Percentiles rank a stretch among this genome's conserved stretches.
Evolutionary conservation across 2,888 invertebrate genomes (phyloP).

Genomic region (Brenthis ino): DNA sequence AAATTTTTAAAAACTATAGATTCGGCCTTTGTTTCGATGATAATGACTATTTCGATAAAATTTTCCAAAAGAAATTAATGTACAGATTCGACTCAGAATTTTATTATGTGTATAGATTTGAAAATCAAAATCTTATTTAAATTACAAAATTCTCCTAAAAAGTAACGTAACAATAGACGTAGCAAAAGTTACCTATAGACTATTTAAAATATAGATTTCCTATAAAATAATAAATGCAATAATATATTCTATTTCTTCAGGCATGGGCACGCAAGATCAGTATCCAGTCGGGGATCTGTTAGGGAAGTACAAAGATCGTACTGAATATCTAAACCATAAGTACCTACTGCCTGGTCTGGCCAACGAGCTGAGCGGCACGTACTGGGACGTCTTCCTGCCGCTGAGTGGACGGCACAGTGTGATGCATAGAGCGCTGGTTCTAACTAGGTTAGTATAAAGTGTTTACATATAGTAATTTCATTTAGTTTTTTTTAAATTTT

Average conservation of each 20-base stretch:
- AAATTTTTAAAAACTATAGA: too few relatives aligned
- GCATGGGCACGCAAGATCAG: slow-evolving; percentile 92
- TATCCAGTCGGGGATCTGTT: slow-evolving; percentile 95
- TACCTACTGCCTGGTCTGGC: slow-evolving; percentile 86
- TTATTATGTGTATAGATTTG: too few relatives aligned
- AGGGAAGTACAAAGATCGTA: slow-evolving; percentile 90
- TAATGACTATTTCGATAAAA: too few relatives aligned
- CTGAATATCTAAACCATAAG: slow-evolving; percentile 85
- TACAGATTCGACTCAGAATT: too few relatives aligned
- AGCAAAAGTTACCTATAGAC: too few relatives aligned
- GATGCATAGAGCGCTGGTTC: slow-evolving; percentile 89
- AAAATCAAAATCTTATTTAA: too few relatives aligned
- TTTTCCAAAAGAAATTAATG: too few relatives aligned
- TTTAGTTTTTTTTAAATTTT: not conserved
- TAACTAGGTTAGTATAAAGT: slow-evolving; percentile 83
- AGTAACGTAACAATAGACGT: too few relatives aligned
- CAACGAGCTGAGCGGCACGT: slow-evolving; percentile 87
- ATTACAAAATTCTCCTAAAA: too few relatives aligned
- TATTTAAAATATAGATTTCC: not conserved
- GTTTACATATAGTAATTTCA: not conserved
- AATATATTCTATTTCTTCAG: slow-evolving; percentile 54
- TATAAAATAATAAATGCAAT: not conserved
- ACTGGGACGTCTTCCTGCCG: slow-evolving; percentile 93
- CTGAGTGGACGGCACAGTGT: slow-evolving; percentile 90
- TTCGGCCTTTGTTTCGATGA: too few relatives aligned